phyloP scores from a whole-genome alignment of 2,113 vertebrate genomes.

The Stercorarius parasiticus region DNA sequence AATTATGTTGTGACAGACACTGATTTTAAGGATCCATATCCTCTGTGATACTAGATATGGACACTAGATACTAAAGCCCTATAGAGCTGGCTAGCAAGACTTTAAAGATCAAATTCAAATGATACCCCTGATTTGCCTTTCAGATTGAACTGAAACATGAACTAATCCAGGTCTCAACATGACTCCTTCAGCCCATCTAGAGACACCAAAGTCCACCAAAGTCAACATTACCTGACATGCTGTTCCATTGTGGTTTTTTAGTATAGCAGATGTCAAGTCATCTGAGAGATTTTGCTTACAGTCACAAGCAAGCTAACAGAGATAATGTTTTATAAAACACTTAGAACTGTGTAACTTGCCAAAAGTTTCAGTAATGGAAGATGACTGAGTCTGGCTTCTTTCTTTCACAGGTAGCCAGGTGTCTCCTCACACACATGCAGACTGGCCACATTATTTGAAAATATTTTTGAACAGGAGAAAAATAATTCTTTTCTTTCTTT shows the following conservation, averaged over 20 bases:
- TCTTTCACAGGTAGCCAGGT: not conserved
- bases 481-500: not conserved
- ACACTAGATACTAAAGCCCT: not conserved
- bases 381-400: not conserved
- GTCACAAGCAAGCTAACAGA: constrained; percentile 26
- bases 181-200: not conserved
- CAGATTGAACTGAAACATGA: not conserved
- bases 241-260: not conserved
- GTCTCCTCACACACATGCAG: not conserved
- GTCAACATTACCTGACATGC: not conserved
- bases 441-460: not conserved
- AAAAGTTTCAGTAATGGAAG: not conserved
- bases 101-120: not conserved
- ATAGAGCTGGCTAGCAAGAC: not conserved
- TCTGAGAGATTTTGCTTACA: not conserved
- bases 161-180: not conserved
- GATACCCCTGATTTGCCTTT: not conserved
- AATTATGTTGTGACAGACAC: not conserved
- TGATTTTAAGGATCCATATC: not conserved
- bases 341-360: not conserved
- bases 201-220: not conserved
- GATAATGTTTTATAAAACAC: constrained; percentile 14
- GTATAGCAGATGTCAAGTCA: not conserved
- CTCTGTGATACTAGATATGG: not conserved
- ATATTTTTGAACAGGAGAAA: constrained; percentile 2